A percentile compares a stretch with the other conserved stretches of the same genome.
phyloP scores from a whole-genome alignment of 2,888 invertebrate genomes.

The Mesoligia furuncula region DNA sequence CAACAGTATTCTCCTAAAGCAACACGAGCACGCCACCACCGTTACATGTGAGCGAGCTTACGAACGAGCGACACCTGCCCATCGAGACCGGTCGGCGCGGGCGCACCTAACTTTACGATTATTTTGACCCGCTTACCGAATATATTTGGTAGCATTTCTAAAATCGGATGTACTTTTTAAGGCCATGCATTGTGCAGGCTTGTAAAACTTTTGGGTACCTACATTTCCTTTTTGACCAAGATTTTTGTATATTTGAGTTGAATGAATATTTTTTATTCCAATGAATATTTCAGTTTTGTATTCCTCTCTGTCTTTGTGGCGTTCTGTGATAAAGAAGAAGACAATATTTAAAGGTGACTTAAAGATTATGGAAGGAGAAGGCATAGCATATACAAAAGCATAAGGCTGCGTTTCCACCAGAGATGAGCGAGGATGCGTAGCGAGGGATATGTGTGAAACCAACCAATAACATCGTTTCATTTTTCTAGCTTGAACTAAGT shows the following conservation, averaged over 20 bases:
- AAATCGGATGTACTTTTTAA: conserved; percentile 29
- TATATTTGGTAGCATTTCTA: conserved; percentile 59
- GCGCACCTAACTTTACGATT: conserved; percentile 61
- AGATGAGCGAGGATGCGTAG: too few relatives aligned
- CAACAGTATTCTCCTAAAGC: conserved; percentile 2
- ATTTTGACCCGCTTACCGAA: conserved; percentile 58
- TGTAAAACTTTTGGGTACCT: not conserved
- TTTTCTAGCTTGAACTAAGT: too few relatives aligned
- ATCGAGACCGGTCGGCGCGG: conserved; percentile 58
- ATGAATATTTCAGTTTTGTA: not conserved
- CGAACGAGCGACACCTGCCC: conserved; percentile 50
- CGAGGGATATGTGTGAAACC: too few relatives aligned
- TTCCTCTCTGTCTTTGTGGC: not conserved
- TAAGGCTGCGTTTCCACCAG: too few relatives aligned
- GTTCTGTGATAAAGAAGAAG: not conserved
- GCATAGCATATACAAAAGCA: not conserved
- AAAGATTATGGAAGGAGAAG: not conserved
- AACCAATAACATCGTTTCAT: too few relatives aligned
- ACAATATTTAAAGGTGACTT: not conserved
- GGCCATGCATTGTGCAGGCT: not conserved
- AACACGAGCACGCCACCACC: conserved; percentile 35
- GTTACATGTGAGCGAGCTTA: conserved; percentile 35
- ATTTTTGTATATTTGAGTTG: too few relatives aligned
- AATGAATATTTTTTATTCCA: too few relatives aligned
- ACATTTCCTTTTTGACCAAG: not conserved